Evolutionary conservation across 92 coral and sea anemone species (phyloP).

Genomic region (Scolanthus callimorphus): DNA sequence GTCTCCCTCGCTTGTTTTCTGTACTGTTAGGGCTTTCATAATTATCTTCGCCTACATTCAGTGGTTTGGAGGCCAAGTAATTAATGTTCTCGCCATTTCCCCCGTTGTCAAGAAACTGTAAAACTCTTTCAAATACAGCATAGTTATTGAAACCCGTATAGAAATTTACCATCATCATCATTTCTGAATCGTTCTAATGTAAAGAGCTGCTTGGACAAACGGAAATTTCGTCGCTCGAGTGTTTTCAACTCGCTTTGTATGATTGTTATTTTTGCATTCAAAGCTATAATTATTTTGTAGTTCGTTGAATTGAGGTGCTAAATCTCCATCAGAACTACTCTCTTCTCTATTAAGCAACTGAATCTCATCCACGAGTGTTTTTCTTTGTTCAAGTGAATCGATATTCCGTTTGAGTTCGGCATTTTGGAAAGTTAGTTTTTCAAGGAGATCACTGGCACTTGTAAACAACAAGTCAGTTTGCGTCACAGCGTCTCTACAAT

Average conservation of each 20-base stretch:
- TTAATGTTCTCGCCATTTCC: slow-evolving; percentile 2
- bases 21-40: background rate
- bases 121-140: slow-evolving; percentile 1
- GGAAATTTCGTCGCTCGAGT: background rate
- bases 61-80: background rate
- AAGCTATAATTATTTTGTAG: no score
- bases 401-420: no score
- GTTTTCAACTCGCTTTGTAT: background rate
- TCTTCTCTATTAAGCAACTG: no score
- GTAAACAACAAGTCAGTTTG: no score
- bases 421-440: no score
- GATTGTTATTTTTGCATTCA: no score
- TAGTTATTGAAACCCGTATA: slow-evolving; percentile 15
- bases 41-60: background rate
- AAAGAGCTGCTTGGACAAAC: background rate
- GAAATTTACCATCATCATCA: background rate
- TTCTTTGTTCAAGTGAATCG: no score
- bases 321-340: no score
- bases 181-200: background rate
- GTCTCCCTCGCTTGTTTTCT: slow-evolving; percentile 8
- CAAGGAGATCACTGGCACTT: no score
- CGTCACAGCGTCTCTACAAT: no score
- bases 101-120: background rate
- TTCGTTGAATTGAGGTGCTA: no score
- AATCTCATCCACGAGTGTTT: no score